Evolutionary conservation across 2,888 invertebrate genomes (phyloP).

Genomic region (Drepanosiphum platanoidis): DNA sequence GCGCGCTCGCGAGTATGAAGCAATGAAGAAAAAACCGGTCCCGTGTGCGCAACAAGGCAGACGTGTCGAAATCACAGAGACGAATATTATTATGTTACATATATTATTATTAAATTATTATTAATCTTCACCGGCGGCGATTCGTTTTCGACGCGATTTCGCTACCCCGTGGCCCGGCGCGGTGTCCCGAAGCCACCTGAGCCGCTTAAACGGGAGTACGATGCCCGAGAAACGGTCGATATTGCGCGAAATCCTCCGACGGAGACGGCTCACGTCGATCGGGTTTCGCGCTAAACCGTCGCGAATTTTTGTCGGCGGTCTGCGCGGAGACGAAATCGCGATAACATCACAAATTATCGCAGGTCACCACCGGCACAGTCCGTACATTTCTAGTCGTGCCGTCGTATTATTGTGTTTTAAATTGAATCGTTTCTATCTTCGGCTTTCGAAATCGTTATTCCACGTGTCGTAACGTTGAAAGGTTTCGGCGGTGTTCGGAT

Average conservation of each 20-base stretch:
- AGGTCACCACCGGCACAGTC: too few species aligned
- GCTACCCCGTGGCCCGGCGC: background rate
- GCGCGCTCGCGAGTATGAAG: background rate
- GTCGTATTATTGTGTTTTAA: too few species aligned
- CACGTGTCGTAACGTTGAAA: too few species aligned
- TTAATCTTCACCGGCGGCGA: slow-evolving; percentile 46
- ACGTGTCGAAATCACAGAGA: slow-evolving; percentile 55
- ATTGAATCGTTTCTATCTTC: too few species aligned
- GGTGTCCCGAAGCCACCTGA: background rate
- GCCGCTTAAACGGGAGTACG: background rate
- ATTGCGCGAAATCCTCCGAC: background rate
- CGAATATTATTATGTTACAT: too few species aligned
- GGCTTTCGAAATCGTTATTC: too few species aligned
- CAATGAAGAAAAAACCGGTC: slow-evolving; percentile 56
- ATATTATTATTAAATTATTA: too few species aligned
- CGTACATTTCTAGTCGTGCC: too few species aligned
- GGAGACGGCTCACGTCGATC: background rate
- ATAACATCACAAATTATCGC: too few species aligned
- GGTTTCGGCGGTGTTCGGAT: too few species aligned
- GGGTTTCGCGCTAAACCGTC: background rate
- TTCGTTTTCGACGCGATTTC: slow-evolving; percentile 9
- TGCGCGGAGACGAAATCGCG: too few species aligned
- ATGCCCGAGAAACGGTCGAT: background rate
- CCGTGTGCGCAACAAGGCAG: slow-evolving; percentile 20
- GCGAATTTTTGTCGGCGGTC: too few species aligned